Conservation (phyloP, 92 coral and sea anemone species). For the Porites cylindrica region DNA sequence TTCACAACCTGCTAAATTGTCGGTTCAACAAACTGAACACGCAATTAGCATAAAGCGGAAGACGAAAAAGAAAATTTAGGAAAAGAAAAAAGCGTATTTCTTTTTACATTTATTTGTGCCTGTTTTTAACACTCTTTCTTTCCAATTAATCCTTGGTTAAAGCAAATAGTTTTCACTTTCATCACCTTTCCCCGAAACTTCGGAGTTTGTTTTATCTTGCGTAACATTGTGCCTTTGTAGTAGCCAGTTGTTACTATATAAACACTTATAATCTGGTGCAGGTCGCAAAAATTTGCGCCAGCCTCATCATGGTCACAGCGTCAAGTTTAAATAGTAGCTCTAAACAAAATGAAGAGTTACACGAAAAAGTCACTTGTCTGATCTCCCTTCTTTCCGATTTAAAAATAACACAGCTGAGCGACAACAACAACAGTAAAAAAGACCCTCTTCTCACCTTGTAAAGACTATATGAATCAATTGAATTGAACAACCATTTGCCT, state of each 20-base stretch:
- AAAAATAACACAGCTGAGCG: not conserved
- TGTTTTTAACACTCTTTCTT: not conserved
- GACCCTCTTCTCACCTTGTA: not conserved
- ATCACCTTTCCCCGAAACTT: no score
- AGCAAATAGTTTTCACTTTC: not conserved
- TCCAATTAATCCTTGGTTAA: not conserved
- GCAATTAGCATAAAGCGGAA: not conserved
- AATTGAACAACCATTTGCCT: conserved; percentile 4
- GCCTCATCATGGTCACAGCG: no score
- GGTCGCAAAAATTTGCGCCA: not conserved
- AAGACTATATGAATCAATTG: not conserved
- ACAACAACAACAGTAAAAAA: not conserved
- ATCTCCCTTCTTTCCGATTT: not conserved
- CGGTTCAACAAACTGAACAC: conserved; percentile 13
- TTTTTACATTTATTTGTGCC: not conserved
- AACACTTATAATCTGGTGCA: not conserved
- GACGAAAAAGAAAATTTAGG: not conserved
- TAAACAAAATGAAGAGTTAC: no score
- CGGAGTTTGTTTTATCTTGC: no score
- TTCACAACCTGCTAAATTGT: conserved; percentile 21
- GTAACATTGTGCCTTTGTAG: no score
- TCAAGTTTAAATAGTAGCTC: no score
- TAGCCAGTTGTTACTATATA: not conserved
- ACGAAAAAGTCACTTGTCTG: not conserved
- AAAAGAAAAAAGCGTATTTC: not conserved